Percentiles rank a stretch among this genome's conserved stretches.
Evolutionary conservation across 2,113 vertebrate genomes (phyloP).

Genomic region (Oncorhynchus keta): DNA sequence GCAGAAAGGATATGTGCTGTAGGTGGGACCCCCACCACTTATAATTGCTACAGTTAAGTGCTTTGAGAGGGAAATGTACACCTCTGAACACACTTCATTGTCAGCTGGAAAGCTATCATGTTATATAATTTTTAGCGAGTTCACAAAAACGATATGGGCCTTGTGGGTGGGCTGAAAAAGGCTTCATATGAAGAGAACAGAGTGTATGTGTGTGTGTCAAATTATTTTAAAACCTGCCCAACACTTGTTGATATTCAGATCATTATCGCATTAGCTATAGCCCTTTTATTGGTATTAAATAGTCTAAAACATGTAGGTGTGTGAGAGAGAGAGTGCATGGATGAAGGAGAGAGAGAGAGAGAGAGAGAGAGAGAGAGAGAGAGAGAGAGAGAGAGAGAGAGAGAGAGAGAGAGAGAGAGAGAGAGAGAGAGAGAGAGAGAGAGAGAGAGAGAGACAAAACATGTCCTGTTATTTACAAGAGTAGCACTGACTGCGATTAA

Average conservation of each 20-base stretch:
- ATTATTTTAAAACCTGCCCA: slow-evolving; percentile 15
- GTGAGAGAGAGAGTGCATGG: not conserved
- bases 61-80: not conserved
- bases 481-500: not conserved
- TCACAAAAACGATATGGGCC: slow-evolving; percentile 58
- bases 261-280: no score
- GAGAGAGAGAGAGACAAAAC: no score
- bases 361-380: no score
- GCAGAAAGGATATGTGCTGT: not conserved
- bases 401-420: no score
- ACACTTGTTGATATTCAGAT: not conserved
- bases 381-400: no score
- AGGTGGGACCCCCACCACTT: not conserved
- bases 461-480: no score
- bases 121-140: slow-evolving; percentile 60
- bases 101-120: slow-evolving; percentile 39
- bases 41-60: not conserved
- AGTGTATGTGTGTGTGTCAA: slow-evolving; percentile 16
- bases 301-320: no score
- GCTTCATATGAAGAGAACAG: slow-evolving; percentile 31
- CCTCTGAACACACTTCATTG: slow-evolving; percentile 25
- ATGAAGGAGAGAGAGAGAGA: not conserved
- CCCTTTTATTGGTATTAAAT: no score
- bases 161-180: slow-evolving; percentile 63
- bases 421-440: no score